phyloP scores from a whole-genome alignment of 2,888 invertebrate genomes.

The Matsumyia berberina region DNA sequence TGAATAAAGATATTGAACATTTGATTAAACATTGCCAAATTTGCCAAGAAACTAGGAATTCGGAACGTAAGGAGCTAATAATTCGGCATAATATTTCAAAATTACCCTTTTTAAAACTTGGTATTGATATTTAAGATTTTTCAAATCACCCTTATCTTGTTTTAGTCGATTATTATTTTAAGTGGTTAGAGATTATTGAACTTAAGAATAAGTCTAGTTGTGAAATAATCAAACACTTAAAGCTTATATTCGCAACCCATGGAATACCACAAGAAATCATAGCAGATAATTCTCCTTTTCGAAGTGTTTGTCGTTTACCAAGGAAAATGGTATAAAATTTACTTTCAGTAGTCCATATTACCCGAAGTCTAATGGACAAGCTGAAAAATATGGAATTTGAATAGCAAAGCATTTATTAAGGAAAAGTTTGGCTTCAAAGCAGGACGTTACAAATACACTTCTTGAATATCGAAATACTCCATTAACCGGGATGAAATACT shows the following conservation, averaged over 20 bases:
- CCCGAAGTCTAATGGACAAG: constrained; percentile 76
- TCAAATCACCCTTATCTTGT: constrained; percentile 75
- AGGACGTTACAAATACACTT: too few relatives aligned
- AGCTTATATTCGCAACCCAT: constrained; percentile 31
- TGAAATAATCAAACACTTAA: constrained; percentile 66
- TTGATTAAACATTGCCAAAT: constrained; percentile 35
- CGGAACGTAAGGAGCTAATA: constrained; percentile 10
- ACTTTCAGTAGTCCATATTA: constrained; percentile 75
- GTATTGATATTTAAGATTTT: constrained; percentile 77
- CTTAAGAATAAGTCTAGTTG: constrained; percentile 52
- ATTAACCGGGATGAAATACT: constrained; percentile 5
- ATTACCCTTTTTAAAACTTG: constrained; percentile 44
- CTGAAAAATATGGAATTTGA: constrained; percentile 46
- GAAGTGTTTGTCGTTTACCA: constrained; percentile 74
- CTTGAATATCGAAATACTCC: constrained; percentile 21
- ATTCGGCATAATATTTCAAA: constrained; percentile 5
- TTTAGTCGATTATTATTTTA: constrained; percentile 75
- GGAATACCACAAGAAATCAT: constrained; percentile 72
- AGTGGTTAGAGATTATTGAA: constrained; percentile 72
- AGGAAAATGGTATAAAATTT: constrained; percentile 74
- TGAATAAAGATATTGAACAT: constrained; percentile 70
- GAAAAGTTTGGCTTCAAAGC: constrained; percentile 15
- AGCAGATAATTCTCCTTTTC: constrained; percentile 77
- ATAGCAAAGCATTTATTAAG: constrained; percentile 62
- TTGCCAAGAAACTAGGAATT: neutral